phyloP scores from a whole-genome alignment of 2,797 vertebrate genomes.

The Dendrocincla tyrannina region DNA sequence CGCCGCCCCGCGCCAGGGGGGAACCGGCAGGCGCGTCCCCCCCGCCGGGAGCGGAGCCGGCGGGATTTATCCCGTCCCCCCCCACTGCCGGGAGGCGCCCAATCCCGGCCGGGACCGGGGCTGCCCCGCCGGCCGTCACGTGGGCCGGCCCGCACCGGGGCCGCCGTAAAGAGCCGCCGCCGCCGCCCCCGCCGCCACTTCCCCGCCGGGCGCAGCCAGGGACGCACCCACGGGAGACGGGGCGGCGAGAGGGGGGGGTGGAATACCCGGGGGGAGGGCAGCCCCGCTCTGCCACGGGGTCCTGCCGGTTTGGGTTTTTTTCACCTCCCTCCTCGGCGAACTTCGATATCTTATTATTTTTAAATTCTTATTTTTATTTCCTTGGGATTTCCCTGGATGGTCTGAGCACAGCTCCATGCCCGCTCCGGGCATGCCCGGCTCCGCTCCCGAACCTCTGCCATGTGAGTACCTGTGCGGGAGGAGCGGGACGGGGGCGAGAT shows the following conservation, averaged over 20 bases:
- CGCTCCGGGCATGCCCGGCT: not conserved
- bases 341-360: not conserved
- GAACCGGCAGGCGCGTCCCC: not conserved
- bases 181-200: not conserved
- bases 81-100: not conserved
- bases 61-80: not conserved
- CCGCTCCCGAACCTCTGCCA: not conserved
- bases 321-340: not conserved
- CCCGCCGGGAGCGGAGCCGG: not conserved
- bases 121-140: constrained; percentile 49
- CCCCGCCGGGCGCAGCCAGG: constrained; percentile 18
- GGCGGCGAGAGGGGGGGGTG: not conserved
- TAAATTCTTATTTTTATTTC: not conserved
- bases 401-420: not conserved
- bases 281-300: not conserved
- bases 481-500: not conserved
- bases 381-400: constrained; percentile 25
- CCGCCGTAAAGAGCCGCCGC: constrained; percentile 39
- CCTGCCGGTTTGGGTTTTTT: not conserved
- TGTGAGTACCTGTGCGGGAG: constrained; percentile 52
- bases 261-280: not conserved
- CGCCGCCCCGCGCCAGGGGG: not conserved
- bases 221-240: constrained; percentile 31
- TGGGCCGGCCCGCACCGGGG: constrained; percentile 44
- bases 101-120: constrained; percentile 45